Base-by-base conservation (phyloP, 2,888 invertebrate genomes). In the Chymomyza procnemis region DNA sequence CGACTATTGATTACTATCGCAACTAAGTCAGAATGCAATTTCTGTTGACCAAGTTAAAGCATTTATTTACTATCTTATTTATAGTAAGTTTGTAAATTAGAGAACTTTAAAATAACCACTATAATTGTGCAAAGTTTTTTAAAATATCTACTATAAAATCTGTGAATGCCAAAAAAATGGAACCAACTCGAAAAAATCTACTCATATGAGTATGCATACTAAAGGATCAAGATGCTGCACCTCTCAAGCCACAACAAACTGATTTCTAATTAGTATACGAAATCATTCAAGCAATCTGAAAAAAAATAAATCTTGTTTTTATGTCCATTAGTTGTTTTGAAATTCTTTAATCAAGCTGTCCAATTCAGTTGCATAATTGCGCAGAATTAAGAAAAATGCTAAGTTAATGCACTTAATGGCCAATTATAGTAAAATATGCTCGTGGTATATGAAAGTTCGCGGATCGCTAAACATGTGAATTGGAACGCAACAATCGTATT, bases 401-500 rank as follows among this genome's bases (percentile, higher is more conserved):
- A 41, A 41, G 34, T 41, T 41, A 41, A 41, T 41, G 34, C 34
- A 41, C 34, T 41, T n/a, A 12, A 41, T 41, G 34, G 34, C 34
- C 34, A 41, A 41, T 41, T 41, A 41, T 41, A 41, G 34, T 41
- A 12, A 41, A 12, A 41, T 41, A 41, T 63, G 55, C 56, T n/a
- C 47, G 19, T 26, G 3, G 26, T 62, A 19, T 47, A n/a, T 52
- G 18, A 41, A 57, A 59, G 47, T n/a, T 48, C 26, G 18, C 41
- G 58, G 58, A 60, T 46, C 47, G 58, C 16, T 52, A 16, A 60
- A 19, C 59, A 47, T 19, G 16, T 47, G 60, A 66, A 66, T 61
- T 66, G 61, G 66, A 66, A 61, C 66, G 66, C 56, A 61, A 62
- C 34, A 41, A 41, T 41, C 34, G 9, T 41, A 41, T 41, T 41